Conservation (phyloP, 2,797 vertebrate genomes). For the Manis crassicaudata region DNA sequence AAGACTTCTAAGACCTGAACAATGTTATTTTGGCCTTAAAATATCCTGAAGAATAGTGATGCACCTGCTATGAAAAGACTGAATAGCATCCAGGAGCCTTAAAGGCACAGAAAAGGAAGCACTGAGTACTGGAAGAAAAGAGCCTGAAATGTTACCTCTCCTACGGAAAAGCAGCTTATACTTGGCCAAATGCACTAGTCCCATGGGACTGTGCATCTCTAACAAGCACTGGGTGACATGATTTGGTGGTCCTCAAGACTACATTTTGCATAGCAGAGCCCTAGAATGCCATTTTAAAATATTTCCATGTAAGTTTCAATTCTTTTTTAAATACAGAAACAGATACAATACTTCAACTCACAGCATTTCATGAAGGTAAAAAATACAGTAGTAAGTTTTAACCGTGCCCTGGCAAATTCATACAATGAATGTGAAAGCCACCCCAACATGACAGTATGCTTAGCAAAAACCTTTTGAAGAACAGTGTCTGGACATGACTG, state of each 20-base stretch:
- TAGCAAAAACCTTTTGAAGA: background rate
- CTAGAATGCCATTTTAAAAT: slow-evolving; percentile 13
- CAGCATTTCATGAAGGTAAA: slow-evolving; percentile 48
- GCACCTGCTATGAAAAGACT: background rate
- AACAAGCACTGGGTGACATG: background rate
- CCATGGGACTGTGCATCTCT: background rate
- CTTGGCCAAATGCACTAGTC: background rate
- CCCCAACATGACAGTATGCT: background rate
- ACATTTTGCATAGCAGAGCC: slow-evolving; percentile 9
- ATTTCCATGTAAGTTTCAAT: slow-evolving; percentile 12
- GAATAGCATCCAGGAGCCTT: slow-evolving; percentile 52
- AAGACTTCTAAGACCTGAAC: slow-evolving; percentile 73
- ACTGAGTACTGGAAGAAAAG: background rate
- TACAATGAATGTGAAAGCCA: slow-evolving; percentile 17
- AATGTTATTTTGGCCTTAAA: slow-evolving; percentile 76
- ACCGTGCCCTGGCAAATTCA: slow-evolving; percentile 31
- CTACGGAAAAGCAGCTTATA: background rate
- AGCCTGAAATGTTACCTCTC: background rate
- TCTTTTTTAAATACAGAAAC: slow-evolving; percentile 38
- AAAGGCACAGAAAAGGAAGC: slow-evolving; percentile 57
- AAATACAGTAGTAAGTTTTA: slow-evolving; percentile 48
- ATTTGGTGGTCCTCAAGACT: background rate
- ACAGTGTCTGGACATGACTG: background rate
- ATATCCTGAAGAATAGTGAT: slow-evolving; percentile 76
- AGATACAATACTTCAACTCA: slow-evolving; percentile 40